Percentiles rank a stretch among this genome's conserved stretches.
These are phyloP conservation scores for Pecten maximus DNA, from an alignment of 2,888 invertebrate genomes.

Conservation along the genomic window DNA sequence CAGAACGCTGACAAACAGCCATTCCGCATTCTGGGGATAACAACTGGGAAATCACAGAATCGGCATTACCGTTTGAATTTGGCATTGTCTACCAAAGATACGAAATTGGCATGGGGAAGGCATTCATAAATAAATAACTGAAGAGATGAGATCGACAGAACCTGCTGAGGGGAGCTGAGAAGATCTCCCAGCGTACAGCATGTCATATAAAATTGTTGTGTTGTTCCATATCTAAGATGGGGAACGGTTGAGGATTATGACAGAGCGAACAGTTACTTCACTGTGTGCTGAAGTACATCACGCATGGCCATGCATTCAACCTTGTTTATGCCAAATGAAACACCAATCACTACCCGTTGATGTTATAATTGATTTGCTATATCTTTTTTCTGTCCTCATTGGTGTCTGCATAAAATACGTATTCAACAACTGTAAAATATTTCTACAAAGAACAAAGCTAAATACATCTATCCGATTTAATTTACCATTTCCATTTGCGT, in stretches of 20 bases:
- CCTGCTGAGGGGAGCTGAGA: neutral
- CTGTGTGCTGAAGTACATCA: neutral
- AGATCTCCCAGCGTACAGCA: neutral
- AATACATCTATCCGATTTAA: neutral
- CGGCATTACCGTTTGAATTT: slow-evolving; percentile 24
- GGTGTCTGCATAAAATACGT: neutral
- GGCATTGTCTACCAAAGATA: slow-evolving; percentile 32
- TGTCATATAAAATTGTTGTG: slow-evolving; percentile 5
- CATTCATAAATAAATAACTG: slow-evolving; percentile 35
- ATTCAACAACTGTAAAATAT: neutral
- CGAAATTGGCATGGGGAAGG: neutral
- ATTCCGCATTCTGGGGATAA: neutral
- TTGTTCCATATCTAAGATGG: neutral
- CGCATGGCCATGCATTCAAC: neutral
- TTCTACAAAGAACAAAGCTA: neutral
- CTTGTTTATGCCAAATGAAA: neutral
- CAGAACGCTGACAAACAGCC: slow-evolving; percentile 22
- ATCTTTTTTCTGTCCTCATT: neutral
- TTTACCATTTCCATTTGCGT: neutral
- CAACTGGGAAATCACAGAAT: slow-evolving; percentile 35
- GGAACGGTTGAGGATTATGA: neutral
- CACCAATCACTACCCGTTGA: neutral
- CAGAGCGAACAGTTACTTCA: neutral
- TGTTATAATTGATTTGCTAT: neutral
- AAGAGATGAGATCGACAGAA: neutral